phyloP scores from a whole-genome alignment of 2,113 vertebrate species.

The Herpailurus yagouaroundi region DNA sequence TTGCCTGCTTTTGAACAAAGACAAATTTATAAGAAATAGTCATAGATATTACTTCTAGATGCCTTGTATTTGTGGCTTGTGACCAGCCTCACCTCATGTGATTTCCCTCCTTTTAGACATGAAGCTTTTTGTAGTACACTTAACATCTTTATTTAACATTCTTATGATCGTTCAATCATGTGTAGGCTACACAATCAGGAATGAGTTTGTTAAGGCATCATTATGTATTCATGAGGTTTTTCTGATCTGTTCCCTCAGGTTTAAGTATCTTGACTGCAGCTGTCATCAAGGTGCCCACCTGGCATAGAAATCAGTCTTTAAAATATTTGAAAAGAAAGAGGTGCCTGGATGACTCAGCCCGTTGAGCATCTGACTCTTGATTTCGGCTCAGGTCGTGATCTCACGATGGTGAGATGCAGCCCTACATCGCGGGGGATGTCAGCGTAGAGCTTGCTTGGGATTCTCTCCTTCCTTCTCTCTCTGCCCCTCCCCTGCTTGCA shows the following conservation, averaged over 20 bases:
- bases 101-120: not conserved
- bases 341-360: too few relatives aligned
- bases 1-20: not conserved
- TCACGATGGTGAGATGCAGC: too few relatives aligned
- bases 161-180: not conserved
- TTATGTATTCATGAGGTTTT: not conserved
- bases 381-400: too few relatives aligned
- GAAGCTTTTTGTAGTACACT: not conserved
- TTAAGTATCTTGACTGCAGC: not conserved
- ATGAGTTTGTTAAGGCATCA: not conserved
- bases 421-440: too few relatives aligned
- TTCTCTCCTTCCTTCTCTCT: too few relatives aligned
- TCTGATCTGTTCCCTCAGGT: not conserved
- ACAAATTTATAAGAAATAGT: not conserved
- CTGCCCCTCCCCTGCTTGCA: too few relatives aligned
- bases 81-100: not conserved
- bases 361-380: too few relatives aligned
- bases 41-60: not conserved
- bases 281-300: not conserved
- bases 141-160: not conserved
- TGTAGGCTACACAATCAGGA: not conserved
- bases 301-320: not conserved
- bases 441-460: too few relatives aligned
- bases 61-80: not conserved
- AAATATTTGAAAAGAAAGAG: conserved; percentile 6